phyloP scores from a whole-genome alignment of 2,113 vertebrate species.

The Trichomycterus rosablanca region DNA sequence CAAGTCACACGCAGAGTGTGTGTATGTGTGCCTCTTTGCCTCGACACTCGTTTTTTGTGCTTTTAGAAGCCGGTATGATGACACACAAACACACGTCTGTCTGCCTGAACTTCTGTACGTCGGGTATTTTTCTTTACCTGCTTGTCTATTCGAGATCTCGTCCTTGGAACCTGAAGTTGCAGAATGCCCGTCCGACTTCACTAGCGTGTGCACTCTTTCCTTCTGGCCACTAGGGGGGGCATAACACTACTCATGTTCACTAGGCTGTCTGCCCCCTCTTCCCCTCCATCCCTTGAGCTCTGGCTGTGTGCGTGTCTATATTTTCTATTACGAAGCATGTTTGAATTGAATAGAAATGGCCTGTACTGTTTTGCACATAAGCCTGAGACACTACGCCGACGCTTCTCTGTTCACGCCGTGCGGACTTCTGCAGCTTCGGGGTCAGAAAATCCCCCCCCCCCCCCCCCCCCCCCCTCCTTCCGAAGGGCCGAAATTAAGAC shows the following conservation, averaged over 20 bases:
- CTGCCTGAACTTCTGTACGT: conserved; percentile 26
- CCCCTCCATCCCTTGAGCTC: conserved; percentile 16
- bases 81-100: conserved; percentile 19
- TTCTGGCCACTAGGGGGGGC: conserved; percentile 31
- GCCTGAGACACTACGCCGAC: conserved; percentile 61
- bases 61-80: conserved; percentile 25
- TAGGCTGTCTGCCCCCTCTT: neutral
- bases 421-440: conserved; percentile 66
- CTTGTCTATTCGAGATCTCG: conserved; percentile 34
- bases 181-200: conserved; percentile 45
- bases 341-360: conserved; percentile 47
- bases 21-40: conserved; percentile 21
- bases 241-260: conserved; percentile 37
- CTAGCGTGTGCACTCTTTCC: conserved; percentile 33
- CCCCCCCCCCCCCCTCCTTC: too few relatives aligned
- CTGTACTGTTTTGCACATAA: conserved; percentile 66
- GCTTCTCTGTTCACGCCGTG: conserved; percentile 48
- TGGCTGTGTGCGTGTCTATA: conserved; percentile 20
- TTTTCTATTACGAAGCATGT: conserved; percentile 50
- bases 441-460: conserved; percentile 46
- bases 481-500: conserved; percentile 11
- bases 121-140: conserved; percentile 26
- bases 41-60: conserved; percentile 10
- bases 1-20: conserved; percentile 18
- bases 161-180: conserved; percentile 60